Evolutionary conservation across 2,888 invertebrate species (phyloP).

Genomic region (Sepioteuthis lessoniana): DNA sequence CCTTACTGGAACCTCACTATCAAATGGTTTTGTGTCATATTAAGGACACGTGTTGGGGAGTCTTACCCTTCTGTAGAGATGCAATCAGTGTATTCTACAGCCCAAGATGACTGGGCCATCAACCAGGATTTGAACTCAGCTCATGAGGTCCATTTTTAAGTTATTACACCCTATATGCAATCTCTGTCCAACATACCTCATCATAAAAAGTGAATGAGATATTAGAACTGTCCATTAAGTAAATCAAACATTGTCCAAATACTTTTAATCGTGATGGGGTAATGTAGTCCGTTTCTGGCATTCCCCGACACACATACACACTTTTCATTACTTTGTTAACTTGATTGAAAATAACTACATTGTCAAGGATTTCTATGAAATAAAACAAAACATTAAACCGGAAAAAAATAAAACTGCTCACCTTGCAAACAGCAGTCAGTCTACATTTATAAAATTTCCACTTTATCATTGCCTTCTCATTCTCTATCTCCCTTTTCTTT

Average conservation of each 20-base stretch:
- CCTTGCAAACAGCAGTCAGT: neutral
- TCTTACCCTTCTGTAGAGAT: too few relatives aligned
- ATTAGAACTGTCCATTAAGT: neutral
- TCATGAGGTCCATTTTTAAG: too few relatives aligned
- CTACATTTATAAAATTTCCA: neutral
- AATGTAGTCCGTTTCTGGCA: neutral
- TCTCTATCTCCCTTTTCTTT: neutral
- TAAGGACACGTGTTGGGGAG: too few relatives aligned
- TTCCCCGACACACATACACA: too few relatives aligned
- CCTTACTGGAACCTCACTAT: too few relatives aligned
- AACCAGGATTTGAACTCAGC: too few relatives aligned
- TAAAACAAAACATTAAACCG: neutral
- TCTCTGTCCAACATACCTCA: too few relatives aligned
- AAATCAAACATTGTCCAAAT: slow-evolving; percentile 1
- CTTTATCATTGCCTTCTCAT: neutral
- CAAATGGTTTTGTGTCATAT: too few relatives aligned
- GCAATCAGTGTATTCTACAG: too few relatives aligned
- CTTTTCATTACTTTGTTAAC: neutral
- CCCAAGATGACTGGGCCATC: too few relatives aligned
- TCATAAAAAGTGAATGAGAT: too few relatives aligned
- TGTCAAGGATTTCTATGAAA: neutral
- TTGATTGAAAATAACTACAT: neutral
- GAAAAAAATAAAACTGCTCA: neutral
- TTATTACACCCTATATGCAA: too few relatives aligned
- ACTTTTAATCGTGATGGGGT: neutral